Conservation (phyloP, 1,140 invertebrate genomes). For the Caerostris extrusa region DNA sequence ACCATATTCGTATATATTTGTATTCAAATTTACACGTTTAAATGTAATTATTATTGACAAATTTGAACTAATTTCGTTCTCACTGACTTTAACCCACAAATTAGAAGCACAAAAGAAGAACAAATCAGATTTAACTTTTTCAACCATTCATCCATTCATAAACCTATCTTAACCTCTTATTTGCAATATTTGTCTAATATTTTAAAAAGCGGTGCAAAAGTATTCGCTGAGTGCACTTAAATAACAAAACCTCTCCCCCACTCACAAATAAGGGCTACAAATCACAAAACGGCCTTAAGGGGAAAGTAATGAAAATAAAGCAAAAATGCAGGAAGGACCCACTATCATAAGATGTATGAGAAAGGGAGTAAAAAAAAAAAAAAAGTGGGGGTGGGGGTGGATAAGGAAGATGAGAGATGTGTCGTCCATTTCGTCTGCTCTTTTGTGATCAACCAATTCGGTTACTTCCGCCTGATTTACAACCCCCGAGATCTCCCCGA, state of each 20-base stretch:
- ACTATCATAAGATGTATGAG: conserved; percentile 54
- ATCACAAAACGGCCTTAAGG: conserved; percentile 59
- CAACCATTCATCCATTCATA: neutral
- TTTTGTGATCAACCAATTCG: conserved; percentile 77
- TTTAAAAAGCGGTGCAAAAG: neutral
- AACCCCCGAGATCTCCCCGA: conserved; percentile 43
- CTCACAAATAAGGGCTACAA: conserved; percentile 36
- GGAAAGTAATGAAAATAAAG: conserved; percentile 70
- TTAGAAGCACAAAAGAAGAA: too few species aligned
- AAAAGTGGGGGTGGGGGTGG: conserved; percentile 33
- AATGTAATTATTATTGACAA: too few species aligned
- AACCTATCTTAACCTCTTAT: neutral
- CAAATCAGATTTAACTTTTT: too few species aligned
- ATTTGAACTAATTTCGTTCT: too few species aligned
- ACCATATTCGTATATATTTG: too few species aligned
- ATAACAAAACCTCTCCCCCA: neutral
- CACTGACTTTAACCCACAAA: too few species aligned
- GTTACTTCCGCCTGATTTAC: conserved; percentile 78
- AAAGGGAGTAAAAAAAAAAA: neutral
- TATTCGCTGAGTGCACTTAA: neutral
- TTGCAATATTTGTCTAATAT: neutral
- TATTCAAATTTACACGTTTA: too few species aligned
- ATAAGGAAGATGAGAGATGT: conserved; percentile 75
- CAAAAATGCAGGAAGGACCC: neutral
- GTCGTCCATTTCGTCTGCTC: conserved; percentile 76